These are phyloP conservation scores for Poecilia picta DNA, from an alignment of 2,797 vertebrate species.

Conservation along the genomic window DNA sequence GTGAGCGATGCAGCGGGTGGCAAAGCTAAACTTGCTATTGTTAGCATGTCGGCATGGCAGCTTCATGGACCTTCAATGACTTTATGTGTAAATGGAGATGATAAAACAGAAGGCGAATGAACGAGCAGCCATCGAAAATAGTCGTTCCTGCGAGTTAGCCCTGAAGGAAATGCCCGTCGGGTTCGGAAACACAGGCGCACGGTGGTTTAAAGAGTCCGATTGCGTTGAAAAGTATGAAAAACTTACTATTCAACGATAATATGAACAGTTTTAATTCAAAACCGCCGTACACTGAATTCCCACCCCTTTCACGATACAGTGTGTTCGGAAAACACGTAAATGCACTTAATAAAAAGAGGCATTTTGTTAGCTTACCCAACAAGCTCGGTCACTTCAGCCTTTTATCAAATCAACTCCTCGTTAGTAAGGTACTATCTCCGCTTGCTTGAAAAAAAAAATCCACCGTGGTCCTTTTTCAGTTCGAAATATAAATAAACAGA, in stretches of 20 bases:
- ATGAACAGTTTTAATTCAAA: constrained; percentile 17
- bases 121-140: neutral
- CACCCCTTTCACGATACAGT: neutral
- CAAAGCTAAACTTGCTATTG: constrained; percentile 84
- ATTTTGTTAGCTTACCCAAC: constrained; percentile 75
- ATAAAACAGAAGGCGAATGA: constrained; percentile 14
- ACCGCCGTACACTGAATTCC: neutral
- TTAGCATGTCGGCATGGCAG: constrained; percentile 82
- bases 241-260: constrained; percentile 53
- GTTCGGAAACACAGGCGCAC: constrained; percentile 40
- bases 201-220: constrained; percentile 53
- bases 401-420: constrained; percentile 78
- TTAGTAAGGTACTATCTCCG: constrained; percentile 74
- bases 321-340: constrained; percentile 7
- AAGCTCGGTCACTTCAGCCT: constrained; percentile 78
- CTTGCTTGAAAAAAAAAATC: constrained; percentile 70
- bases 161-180: constrained; percentile 32
- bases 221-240: constrained; percentile 68
- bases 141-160: constrained; percentile 23
- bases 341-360: constrained; percentile 36
- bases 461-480: constrained; percentile 65
- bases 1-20: constrained; percentile 65
- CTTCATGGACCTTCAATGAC: constrained; percentile 68
- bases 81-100: constrained; percentile 51
- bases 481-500: constrained; percentile 74